Evolutionary conservation across 2,797 vertebrate species (phyloP).

Genomic region (Danio tinwini): DNA sequence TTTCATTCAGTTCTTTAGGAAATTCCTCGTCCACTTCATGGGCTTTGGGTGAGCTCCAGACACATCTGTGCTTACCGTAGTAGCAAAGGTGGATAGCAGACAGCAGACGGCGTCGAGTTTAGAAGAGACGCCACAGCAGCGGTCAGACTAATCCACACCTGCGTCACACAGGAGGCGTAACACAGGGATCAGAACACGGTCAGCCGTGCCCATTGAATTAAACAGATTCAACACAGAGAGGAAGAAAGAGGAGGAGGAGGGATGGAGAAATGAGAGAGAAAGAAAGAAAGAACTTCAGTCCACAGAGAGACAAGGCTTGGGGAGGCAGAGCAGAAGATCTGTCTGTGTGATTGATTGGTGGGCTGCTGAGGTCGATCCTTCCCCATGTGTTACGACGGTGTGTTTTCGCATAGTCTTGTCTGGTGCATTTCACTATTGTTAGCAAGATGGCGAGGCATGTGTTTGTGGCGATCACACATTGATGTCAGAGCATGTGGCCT

Average conservation of each 20-base stretch:
- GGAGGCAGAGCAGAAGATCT: constrained; percentile 68
- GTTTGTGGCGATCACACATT: constrained; percentile 44
- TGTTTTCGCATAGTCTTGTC: constrained; percentile 46
- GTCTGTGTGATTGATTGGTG: constrained; percentile 76
- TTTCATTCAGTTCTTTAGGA: constrained; percentile 41
- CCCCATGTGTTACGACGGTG: constrained; percentile 68
- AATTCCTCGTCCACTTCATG: constrained; percentile 49
- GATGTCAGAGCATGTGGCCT: constrained; percentile 23
- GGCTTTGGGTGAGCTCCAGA: constrained; percentile 28
- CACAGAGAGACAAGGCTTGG: constrained; percentile 73
- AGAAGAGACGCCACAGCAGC: constrained; percentile 90
- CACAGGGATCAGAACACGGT: constrained; percentile 85
- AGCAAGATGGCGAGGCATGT: constrained; percentile 46
- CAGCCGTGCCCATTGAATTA: constrained; percentile 62
- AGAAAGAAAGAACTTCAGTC: constrained; percentile 76
- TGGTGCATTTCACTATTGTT: constrained; percentile 40
- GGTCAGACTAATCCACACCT: constrained; percentile 97
- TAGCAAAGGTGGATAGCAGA: constrained; percentile 78
- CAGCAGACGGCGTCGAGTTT: constrained; percentile 85
- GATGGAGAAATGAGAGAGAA: constrained; percentile 64
- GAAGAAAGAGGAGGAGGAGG: constrained; percentile 63
- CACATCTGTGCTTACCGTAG: constrained; percentile 56
- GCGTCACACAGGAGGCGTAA: constrained; percentile 95
- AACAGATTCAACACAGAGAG: constrained; percentile 69
- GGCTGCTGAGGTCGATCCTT: constrained; percentile 74